Percentiles rank a stretch among this genome's conserved stretches.
Evolutionary conservation across 2,113 vertebrate genomes (phyloP).

Genomic region (Colaptes auratus): DNA sequence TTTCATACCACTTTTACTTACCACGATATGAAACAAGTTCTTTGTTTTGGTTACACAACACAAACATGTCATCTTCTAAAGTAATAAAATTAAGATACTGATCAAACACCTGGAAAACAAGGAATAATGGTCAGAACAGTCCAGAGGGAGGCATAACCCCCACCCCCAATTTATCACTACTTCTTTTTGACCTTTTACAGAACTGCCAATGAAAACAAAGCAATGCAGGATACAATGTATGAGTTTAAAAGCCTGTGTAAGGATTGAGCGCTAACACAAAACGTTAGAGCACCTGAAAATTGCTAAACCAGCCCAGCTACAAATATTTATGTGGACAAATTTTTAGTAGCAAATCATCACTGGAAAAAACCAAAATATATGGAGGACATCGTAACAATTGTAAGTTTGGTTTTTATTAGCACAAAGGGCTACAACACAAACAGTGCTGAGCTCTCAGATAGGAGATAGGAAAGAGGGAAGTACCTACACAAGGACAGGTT

Average conservation of each 20-base stretch:
- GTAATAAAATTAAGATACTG: constrained; percentile 99
- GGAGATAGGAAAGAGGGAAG: not conserved
- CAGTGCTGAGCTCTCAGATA: not conserved
- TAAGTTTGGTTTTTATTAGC: not conserved
- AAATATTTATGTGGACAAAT: not conserved
- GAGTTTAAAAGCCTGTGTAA: not conserved
- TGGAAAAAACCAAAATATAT: not conserved
- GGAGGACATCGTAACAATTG: not conserved
- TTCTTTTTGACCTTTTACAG: not conserved
- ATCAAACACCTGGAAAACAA: constrained; percentile 90
- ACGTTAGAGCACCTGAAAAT: not conserved
- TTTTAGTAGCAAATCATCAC: not conserved
- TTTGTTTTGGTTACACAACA: constrained; percentile 96
- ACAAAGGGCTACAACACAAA: not conserved
- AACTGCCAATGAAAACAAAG: not conserved
- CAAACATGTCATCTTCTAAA: constrained; percentile 98
- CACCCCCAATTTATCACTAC: not conserved
- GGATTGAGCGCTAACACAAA: not conserved
- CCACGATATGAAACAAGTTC: constrained; percentile 96
- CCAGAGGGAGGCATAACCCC: not conserved
- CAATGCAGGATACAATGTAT: not conserved
- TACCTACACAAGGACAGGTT: not conserved
- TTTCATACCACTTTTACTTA: constrained; percentile 68
- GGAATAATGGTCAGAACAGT: not conserved
- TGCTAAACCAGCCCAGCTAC: not conserved